phyloP scores from a whole-genome alignment of 2,888 invertebrate species.

The Dolichomitus sp. region DNA sequence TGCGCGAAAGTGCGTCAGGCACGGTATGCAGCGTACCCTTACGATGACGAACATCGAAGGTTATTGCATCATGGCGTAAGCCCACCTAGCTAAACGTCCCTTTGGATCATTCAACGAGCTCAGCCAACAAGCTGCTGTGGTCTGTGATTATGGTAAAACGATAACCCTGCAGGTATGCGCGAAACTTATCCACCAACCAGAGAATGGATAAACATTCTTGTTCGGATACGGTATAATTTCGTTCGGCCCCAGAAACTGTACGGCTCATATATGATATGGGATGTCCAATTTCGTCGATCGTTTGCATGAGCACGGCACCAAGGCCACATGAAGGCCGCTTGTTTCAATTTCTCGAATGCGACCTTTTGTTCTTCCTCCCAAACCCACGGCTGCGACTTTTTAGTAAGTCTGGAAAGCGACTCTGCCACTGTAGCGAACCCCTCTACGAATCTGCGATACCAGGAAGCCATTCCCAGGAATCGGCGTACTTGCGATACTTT shows the following conservation, averaged over 20 bases:
- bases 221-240: conserved; percentile 6
- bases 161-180: conserved; percentile 60
- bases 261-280: neutral
- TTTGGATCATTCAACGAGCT: conserved; percentile 66
- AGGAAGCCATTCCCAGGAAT: conserved; percentile 28
- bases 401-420: neutral
- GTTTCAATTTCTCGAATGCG: conserved; percentile 26
- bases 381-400: neutral
- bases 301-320: conserved; percentile 33
- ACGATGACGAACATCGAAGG: conserved; percentile 60
- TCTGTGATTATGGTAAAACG: conserved; percentile 72
- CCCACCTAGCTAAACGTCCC: conserved; percentile 63
- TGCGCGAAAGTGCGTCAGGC: conserved; percentile 62
- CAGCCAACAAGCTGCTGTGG: conserved; percentile 70
- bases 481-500: conserved; percentile 35
- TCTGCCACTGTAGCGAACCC: too few relatives aligned
- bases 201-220: conserved; percentile 38
- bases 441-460: too few relatives aligned
- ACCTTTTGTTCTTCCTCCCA: conserved; percentile 46
- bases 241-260: neutral
- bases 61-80: conserved; percentile 62
- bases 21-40: conserved; percentile 59
- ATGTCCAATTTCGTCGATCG: neutral
- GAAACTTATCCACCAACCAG: conserved; percentile 67
- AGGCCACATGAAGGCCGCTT: conserved; percentile 45